Base-by-base conservation (phyloP, 1,140 invertebrate species). In the Dysdera silvatica region DNA sequence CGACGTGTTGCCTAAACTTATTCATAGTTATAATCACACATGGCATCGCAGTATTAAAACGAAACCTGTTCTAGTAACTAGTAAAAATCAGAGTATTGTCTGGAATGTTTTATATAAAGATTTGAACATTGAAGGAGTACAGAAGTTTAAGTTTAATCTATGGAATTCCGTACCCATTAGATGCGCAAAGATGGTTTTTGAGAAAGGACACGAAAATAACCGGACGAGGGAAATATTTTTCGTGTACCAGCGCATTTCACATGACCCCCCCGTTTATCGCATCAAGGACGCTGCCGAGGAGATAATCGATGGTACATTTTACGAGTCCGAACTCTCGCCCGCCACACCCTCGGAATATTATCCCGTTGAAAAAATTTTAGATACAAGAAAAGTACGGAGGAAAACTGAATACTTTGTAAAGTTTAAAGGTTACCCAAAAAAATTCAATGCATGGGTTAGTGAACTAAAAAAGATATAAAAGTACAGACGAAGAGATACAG, bases 11-110 rank as follows among this genome's bases (percentile, higher is more conserved):
- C 47, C 60, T 16, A 45, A 76, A 33, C 28, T 79, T 24, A 68
- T 76, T 16, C 12, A 71, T 23, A 48, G 67, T 26, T 80, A 80
- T 65, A 80, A 80, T 71, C 69, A 74, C 47, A 72, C 66, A 35
- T 64, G 64, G 56, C 76, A 80, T 73, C 41, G 73, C 51, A 76
- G 71, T 12, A 79, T 78, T 18, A 68, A 69, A 68, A 73, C 73
- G 65, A 69, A 60, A 32, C 78, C 78, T 20, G 61, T 65, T 31
- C 57, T 75, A 33, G 74, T 77, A 7, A 73, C 54, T 67, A 32
- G 52, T 18, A 20, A 52, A 81, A 73, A 75, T 66, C 45, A 68
- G 52, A 12, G 16, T 47, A 20, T 31, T 26, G 37, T 69, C 7
- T 41, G 37, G 59, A 35, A 49, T 28, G 53, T 26, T 20, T 60